Conservation (phyloP, 2,797 vertebrate genomes). For the Diplodus puntazzo region DNA sequence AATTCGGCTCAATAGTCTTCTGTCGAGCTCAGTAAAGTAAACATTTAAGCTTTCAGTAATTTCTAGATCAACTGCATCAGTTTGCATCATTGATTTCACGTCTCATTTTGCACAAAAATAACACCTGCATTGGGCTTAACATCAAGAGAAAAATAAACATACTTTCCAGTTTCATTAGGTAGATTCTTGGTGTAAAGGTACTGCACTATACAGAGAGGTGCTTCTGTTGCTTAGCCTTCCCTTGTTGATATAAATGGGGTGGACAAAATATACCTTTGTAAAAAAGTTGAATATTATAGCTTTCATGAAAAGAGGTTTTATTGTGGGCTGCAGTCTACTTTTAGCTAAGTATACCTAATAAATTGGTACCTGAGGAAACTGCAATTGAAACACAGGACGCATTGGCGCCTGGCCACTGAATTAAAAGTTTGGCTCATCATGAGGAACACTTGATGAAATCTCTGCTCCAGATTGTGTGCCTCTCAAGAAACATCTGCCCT, state of each 20-base stretch:
- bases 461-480: not conserved
- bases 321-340: not conserved
- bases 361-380: not conserved
- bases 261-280: not conserved
- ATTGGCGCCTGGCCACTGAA: constrained; percentile 1
- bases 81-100: too few relatives aligned
- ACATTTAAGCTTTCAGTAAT: not conserved
- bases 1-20: not conserved
- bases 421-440: not conserved
- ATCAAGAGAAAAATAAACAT: too few relatives aligned
- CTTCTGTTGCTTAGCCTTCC: not conserved
- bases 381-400: not conserved
- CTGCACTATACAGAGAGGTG: not conserved
- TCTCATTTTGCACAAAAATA: too few relatives aligned
- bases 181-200: not conserved
- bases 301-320: not conserved
- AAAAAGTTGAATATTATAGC: not conserved
- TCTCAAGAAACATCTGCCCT: not conserved
- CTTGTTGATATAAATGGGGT: not conserved
- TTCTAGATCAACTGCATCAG: too few relatives aligned
- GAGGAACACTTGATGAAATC: constrained; percentile 19
- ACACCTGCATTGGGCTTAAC: too few relatives aligned
- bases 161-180: too few relatives aligned
- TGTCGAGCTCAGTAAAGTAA: not conserved
- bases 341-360: not conserved